Percentiles rank a stretch among this genome's conserved stretches.
These are phyloP conservation scores for Calameuta filiformis DNA, from an alignment of 2,888 invertebrate genomes.

Conservation along the genomic window DNA sequence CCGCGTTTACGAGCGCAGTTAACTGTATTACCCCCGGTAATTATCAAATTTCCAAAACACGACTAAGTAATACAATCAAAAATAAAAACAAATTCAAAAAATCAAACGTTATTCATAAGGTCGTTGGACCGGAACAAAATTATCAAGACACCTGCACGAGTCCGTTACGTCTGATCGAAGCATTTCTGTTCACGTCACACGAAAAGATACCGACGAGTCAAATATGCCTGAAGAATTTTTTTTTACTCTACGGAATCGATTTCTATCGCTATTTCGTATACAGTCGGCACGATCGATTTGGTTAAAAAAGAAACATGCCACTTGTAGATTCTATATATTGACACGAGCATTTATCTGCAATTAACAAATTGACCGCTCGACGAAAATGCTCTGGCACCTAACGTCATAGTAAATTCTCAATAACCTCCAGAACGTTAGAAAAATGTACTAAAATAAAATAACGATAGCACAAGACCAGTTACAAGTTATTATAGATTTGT, in stretches of 20 bases:
- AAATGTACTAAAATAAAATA: not conserved
- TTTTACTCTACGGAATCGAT: no score
- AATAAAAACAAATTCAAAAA: not conserved
- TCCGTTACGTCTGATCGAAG: not conserved
- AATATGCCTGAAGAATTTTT: no score
- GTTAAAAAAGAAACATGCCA: not conserved
- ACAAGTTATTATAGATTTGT: no score
- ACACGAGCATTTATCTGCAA: not conserved
- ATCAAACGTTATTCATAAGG: not conserved
- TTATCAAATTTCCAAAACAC: not conserved
- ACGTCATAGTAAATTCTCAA: not conserved
- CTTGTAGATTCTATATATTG: not conserved
- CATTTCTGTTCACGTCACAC: not conserved
- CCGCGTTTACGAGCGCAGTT: not conserved
- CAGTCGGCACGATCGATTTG: not conserved
- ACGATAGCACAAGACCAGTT: not conserved
- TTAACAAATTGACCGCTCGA: not conserved
- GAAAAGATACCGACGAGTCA: no score
- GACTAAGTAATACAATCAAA: not conserved
- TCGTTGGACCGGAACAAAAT: not conserved
- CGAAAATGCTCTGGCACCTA: not conserved
- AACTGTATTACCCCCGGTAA: not conserved
- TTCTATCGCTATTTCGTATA: not conserved
- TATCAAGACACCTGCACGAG: not conserved
- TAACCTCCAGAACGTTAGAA: not conserved